Percentiles rank a stretch among this genome's conserved stretches.
Conservation (phyloP, 1,140 invertebrate species). For the Steinernema khuongi region DNA sequence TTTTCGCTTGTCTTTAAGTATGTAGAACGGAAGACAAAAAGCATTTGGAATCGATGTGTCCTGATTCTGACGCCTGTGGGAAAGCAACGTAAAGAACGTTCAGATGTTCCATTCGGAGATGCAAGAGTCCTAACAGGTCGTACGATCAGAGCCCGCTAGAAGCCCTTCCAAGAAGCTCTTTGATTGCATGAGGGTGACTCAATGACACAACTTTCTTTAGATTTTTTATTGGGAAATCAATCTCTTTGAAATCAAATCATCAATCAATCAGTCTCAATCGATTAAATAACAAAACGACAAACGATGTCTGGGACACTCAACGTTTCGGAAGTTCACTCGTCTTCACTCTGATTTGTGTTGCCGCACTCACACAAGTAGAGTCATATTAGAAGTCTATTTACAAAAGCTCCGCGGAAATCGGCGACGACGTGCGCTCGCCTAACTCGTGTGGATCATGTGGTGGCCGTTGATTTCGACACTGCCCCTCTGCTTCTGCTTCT, state of each 20-base stretch:
- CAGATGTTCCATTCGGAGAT: no score
- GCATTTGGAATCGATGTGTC: no score
- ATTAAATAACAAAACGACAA: neutral
- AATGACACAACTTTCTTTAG: no score
- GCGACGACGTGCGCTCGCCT: neutral
- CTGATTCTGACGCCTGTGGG: no score
- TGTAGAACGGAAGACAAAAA: no score
- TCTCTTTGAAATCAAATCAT: neutral
- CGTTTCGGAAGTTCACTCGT: slow-evolving; percentile 8
- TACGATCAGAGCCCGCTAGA: no score
- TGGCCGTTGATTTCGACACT: slow-evolving; percentile 25
- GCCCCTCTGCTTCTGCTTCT: slow-evolving; percentile 47
- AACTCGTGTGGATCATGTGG: slow-evolving; percentile 12
- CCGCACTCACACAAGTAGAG: neutral
- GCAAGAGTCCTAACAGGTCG: no score
- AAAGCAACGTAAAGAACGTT: no score
- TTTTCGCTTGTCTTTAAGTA: no score
- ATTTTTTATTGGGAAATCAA: neutral
- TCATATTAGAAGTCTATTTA: slow-evolving; percentile 13
- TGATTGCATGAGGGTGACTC: no score
- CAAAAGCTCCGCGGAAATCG: neutral
- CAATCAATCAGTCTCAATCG: neutral
- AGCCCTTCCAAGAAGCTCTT: no score
- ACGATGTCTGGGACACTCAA: neutral
- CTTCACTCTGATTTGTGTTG: neutral